These are phyloP conservation scores for Lasaia peninsularis DNA, from an alignment of 1,140 invertebrate genomes.

Conservation along the genomic window DNA sequence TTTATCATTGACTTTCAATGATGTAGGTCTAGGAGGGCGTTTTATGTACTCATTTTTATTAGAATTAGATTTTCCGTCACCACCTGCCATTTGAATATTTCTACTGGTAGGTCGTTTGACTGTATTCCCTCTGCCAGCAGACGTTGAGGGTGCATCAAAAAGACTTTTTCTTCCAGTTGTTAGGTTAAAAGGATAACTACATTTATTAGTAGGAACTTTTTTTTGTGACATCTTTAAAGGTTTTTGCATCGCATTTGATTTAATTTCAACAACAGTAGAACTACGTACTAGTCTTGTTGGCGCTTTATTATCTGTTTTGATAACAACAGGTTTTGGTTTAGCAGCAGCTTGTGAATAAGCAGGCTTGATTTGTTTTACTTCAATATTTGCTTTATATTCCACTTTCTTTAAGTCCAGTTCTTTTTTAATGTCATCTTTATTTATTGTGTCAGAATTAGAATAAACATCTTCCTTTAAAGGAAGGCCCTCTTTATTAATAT, in stretches of 20 bases:
- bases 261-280: conserved; percentile 78
- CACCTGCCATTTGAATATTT: conserved; percentile 45
- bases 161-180: conserved; percentile 68
- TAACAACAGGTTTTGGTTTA: conserved; percentile 66
- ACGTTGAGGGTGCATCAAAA: conserved; percentile 48
- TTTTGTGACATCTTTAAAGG: conserved; percentile 44
- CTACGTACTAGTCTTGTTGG: conserved; percentile 67
- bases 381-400: conserved; percentile 34
- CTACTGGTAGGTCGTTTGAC: conserved; percentile 43
- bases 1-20: conserved; percentile 52
- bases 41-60: conserved; percentile 48
- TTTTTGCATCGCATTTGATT: conserved; percentile 40
- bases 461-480: background rate
- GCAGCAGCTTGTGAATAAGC: conserved; percentile 74
- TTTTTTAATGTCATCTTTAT: conserved; percentile 35
- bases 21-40: conserved; percentile 44
- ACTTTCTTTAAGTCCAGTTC: conserved; percentile 37
- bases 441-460: background rate
- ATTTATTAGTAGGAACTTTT: conserved; percentile 56
- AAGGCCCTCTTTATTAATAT: background rate
- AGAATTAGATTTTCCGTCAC: conserved; percentile 44
- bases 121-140: conserved; percentile 34
- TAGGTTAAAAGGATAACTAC: conserved; percentile 75
- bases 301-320: conserved; percentile 51
- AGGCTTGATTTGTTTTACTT: conserved; percentile 44